phyloP scores from a whole-genome alignment of 2,113 vertebrate genomes.

The Colistium nudipinnis region DNA sequence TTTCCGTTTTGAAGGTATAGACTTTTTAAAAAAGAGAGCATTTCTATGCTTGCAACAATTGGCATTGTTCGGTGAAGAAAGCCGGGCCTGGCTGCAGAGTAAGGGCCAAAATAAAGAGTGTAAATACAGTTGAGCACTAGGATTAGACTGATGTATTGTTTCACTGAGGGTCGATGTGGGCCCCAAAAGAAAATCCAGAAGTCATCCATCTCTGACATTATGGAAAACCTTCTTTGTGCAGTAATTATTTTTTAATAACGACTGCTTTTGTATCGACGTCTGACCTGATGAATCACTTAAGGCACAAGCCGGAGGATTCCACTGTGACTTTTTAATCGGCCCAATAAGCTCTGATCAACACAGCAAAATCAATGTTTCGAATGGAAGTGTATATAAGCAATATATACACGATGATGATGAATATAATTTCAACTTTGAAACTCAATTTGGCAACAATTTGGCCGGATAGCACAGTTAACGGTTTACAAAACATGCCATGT shows the following conservation, averaged over 20 bases:
- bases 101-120: conserved; percentile 62
- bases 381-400: neutral
- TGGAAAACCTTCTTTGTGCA: conserved; percentile 22
- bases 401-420: neutral
- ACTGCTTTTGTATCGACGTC: conserved; percentile 37
- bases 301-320: neutral
- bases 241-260: conserved; percentile 16
- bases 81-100: conserved; percentile 50
- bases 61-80: conserved; percentile 66
- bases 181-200: conserved; percentile 32
- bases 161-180: conserved; percentile 27
- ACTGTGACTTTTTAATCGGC: neutral
- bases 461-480: too few species aligned
- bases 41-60: conserved; percentile 63
- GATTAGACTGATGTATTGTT: conserved; percentile 66
- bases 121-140: conserved; percentile 55
- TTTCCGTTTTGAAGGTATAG: conserved; percentile 62
- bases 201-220: conserved; percentile 30
- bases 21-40: conserved; percentile 56
- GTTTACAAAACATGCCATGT: too few species aligned
- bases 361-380: neutral
- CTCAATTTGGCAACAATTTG: neutral
- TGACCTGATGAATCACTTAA: neutral
- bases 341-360: neutral
- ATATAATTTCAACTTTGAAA: neutral